These are phyloP conservation scores for Corythucha ciliata DNA, from an alignment of 2,888 invertebrate species.

Conservation along the genomic window DNA sequence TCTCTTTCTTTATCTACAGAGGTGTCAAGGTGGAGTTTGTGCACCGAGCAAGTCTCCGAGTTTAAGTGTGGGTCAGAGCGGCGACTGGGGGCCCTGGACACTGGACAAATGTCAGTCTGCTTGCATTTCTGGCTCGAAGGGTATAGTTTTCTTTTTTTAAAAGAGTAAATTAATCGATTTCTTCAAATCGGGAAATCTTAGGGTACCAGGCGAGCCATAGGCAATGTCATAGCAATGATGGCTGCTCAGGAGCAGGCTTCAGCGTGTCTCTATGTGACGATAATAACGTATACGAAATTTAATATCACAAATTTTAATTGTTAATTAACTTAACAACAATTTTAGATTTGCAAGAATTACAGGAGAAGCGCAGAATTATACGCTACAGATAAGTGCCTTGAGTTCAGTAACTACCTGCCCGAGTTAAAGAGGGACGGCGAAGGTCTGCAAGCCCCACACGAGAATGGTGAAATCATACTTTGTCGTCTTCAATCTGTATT, in stretches of 20 bases:
- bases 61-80: constrained; percentile 32
- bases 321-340: constrained; percentile 17
- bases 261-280: constrained; percentile 61
- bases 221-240: constrained; percentile 48
- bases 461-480: constrained; percentile 45
- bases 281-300: constrained; percentile 45
- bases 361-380: constrained; percentile 44
- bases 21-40: constrained; percentile 59
- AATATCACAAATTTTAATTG: neutral
- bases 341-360: constrained; percentile 46
- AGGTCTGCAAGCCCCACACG: constrained; percentile 65
- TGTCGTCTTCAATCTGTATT: neutral
- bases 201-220: constrained; percentile 48
- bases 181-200: constrained; percentile 17
- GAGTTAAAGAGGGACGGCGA: constrained; percentile 56
- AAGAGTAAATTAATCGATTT: neutral
- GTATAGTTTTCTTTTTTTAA: constrained; percentile 38
- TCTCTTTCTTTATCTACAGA: constrained; percentile 42
- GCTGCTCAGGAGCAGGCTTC: constrained; percentile 54
- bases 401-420: constrained; percentile 52
- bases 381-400: constrained; percentile 54
- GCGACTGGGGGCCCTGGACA: constrained; percentile 58
- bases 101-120: constrained; percentile 54
- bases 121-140: constrained; percentile 54
- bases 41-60: constrained; percentile 41